Evolutionary conservation across 2,113 vertebrate genomes (phyloP).

Genomic region (Tetrao urogallus): DNA sequence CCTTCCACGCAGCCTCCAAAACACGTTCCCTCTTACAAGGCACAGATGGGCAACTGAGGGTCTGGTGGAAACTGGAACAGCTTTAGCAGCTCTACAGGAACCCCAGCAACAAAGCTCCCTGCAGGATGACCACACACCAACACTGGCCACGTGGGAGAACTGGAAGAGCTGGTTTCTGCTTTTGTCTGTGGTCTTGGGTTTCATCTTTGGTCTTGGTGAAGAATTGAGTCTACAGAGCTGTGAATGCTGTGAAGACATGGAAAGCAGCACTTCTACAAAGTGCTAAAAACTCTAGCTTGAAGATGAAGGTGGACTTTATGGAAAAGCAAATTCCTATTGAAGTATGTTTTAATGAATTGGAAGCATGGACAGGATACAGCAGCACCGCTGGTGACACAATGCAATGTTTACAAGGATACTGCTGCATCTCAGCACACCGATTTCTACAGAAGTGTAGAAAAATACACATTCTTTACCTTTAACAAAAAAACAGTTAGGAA

Average conservation of each 20-base stretch:
- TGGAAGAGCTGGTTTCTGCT: neutral
- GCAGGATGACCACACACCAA: neutral
- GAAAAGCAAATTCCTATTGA: neutral
- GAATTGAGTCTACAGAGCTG: neutral
- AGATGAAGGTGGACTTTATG: neutral
- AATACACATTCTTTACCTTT: neutral
- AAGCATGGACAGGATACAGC: neutral
- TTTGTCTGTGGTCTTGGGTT: neutral
- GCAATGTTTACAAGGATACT: neutral
- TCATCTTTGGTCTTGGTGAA: neutral
- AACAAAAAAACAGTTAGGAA: neutral
- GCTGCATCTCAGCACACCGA: neutral
- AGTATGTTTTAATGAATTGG: neutral
- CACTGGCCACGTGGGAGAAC: neutral
- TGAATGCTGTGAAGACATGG: fast-evolving
- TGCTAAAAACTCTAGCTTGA: neutral
- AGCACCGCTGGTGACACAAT: neutral
- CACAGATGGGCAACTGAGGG: neutral
- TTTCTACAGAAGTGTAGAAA: neutral
- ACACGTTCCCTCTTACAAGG: fast-evolving
- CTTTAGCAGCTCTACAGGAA: neutral
- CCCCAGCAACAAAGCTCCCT: neutral
- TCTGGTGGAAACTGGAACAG: neutral
- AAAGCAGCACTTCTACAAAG: neutral
- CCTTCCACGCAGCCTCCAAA: neutral